These are phyloP conservation scores for Ethmia dodecea DNA, from an alignment of 2,888 invertebrate genomes.

Conservation along the genomic window DNA sequence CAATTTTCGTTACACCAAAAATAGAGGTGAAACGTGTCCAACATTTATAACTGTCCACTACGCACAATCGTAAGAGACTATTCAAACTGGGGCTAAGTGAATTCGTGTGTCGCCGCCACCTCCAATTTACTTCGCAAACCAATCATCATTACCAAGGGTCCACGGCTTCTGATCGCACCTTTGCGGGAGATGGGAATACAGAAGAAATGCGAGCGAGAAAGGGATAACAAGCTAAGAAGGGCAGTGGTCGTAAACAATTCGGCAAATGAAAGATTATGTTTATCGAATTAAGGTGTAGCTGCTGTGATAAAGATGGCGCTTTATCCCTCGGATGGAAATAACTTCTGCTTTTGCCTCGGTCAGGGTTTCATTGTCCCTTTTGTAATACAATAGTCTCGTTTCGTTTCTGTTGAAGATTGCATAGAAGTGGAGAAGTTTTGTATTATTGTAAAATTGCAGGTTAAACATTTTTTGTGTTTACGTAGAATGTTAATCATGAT, in stretches of 20 bases:
- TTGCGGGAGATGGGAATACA: conserved; percentile 29
- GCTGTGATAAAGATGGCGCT: conserved; percentile 60
- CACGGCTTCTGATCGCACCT: conserved; percentile 43
- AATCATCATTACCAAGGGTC: conserved; percentile 66
- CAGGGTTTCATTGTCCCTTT: conserved; percentile 1
- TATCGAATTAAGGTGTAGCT: conserved; percentile 69
- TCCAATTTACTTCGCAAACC: conserved; percentile 57
- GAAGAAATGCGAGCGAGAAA: conserved; percentile 18
- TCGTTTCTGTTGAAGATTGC: background rate
- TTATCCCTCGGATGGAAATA: conserved; percentile 48
- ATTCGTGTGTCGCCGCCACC: conserved; percentile 70
- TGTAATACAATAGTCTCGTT: conserved; percentile 8
- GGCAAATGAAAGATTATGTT: conserved; percentile 75
- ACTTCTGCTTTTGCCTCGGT: conserved; percentile 39
- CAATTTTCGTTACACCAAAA: too few species aligned
- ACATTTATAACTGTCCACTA: too few species aligned
- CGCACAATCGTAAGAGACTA: conserved; percentile 28
- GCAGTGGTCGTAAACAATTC: conserved; percentile 57
- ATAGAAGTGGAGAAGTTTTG: background rate
- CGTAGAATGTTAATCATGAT: too few species aligned
- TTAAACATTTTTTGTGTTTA: too few species aligned
- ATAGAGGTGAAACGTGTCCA: too few species aligned
- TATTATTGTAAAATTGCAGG: too few species aligned
- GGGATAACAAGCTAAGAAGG: conserved; percentile 28
- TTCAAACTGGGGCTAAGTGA: conserved; percentile 49